Evolutionary conservation across 2,888 invertebrate genomes (phyloP), one percentile per base, ranked within the genome.

Genomic region (Conus canariensis): DNA sequence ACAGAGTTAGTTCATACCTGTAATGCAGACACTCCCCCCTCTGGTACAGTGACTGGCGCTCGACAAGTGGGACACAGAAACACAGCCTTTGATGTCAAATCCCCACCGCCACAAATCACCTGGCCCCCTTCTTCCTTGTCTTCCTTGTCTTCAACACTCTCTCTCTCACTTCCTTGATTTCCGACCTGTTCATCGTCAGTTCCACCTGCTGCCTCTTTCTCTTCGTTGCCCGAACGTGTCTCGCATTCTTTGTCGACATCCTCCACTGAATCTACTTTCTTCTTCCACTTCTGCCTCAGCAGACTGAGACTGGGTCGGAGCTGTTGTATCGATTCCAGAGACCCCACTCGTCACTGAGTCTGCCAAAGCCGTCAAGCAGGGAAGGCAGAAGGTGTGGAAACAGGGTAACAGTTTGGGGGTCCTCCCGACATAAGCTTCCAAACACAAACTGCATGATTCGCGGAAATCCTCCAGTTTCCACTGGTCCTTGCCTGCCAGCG

Each of bases 391-490:
- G 25, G 85, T n/a, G 25, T 85, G 85, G 10, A 85, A 85, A 59
- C 85, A 85, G 22, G 85, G 85, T 22, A 85, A 60, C n/a, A 85
- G 22, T 59, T 85, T 85, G n/a, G 85, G 85, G 60, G 16, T 85
- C 7, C 85, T 56, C 7, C 85, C 85, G 9, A 6, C 16, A 59
- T 85, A 85, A 59, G 60, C 59, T 58, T 85, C 85, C 85, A 85
- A 7, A 22, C 85, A 85, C 85, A 85, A n/a, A 10, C n/a, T 22
- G 22, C 85, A 85, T 19, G 85, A n/a, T 19, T 85, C 22, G 9
- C 85, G 85, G 22, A 85, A 85, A 22, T 60, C 85, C n/a, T 85
- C 85, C 59, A 0, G 70, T 64, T 64, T 64, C 19, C n/a, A 1
- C 22, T n/a, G 7, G 70, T 70, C 19, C 70, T 70, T 64, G 12